These are phyloP conservation scores for Macrobrachium nipponense DNA, from an alignment of 1,140 invertebrate species.

Conservation along the genomic window DNA sequence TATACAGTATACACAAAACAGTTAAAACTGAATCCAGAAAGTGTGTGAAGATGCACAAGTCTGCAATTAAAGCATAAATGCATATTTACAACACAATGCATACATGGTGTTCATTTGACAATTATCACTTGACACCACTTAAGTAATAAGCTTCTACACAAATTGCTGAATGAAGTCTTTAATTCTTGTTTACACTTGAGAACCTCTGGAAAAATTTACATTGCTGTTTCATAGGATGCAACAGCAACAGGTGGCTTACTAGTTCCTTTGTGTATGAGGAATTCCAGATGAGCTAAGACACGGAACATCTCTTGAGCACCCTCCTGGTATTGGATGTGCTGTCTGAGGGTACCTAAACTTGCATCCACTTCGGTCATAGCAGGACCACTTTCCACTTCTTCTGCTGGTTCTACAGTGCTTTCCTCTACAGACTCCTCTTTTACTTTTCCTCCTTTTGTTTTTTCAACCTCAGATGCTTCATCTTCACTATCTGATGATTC, in stretches of 20 bases:
- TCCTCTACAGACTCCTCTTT: constrained; percentile 5
- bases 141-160: too few relatives aligned
- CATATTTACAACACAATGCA: too few relatives aligned
- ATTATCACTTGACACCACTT: neutral
- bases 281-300: constrained; percentile 53
- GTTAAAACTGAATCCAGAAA: too few relatives aligned
- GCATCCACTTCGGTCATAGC: constrained; percentile 50
- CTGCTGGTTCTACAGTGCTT: neutral
- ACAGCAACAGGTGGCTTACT: constrained; percentile 31
- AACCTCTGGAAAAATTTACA: neutral
- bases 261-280: constrained; percentile 47
- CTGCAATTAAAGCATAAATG: too few relatives aligned
- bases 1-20: too few relatives aligned
- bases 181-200: too few relatives aligned
- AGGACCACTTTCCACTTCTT: constrained; percentile 45
- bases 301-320: constrained; percentile 59
- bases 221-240: constrained; percentile 15
- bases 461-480: constrained; percentile 37
- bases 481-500: constrained; percentile 61
- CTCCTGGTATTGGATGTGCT: constrained; percentile 54
- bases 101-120: neutral
- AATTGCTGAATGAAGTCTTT: too few relatives aligned
- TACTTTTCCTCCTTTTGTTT: constrained; percentile 15
- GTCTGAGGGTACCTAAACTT: constrained; percentile 41
- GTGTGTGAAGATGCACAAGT: too few relatives aligned